Evolutionary conservation across 1,140 invertebrate species (phyloP).

Genomic region (Pseudachorutes palmiensis): DNA sequence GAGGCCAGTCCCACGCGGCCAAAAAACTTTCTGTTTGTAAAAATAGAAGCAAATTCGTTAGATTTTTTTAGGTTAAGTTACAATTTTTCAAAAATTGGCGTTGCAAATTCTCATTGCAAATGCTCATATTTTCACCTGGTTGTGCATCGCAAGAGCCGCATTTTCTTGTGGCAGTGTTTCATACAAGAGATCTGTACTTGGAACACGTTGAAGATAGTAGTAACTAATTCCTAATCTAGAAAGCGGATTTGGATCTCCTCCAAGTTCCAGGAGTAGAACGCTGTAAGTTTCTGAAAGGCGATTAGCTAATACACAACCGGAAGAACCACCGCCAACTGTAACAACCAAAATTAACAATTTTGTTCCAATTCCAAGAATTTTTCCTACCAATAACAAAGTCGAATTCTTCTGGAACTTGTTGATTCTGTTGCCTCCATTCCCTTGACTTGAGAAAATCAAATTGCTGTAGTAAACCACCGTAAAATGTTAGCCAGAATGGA

Average conservation of each 20-base stretch:
- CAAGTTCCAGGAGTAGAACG: slow-evolving; percentile 8
- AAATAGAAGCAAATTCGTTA: neutral
- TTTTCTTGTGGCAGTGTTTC: slow-evolving; percentile 15
- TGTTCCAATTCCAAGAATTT: neutral
- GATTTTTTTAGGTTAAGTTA: neutral
- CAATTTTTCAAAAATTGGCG: neutral
- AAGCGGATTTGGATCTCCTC: slow-evolving; percentile 1
- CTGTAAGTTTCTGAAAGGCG: slow-evolving; percentile 3
- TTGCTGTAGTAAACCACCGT: neutral
- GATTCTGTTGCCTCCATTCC: slow-evolving; percentile 3
- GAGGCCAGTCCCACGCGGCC: slow-evolving; percentile 3
- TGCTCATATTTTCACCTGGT: no score
- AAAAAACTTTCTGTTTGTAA: neutral
- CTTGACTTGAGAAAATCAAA: neutral
- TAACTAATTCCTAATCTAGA: neutral
- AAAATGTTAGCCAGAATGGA: slow-evolving; percentile 2
- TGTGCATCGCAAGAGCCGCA: neutral
- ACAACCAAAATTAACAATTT: neutral
- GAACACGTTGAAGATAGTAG: neutral
- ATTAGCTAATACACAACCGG: slow-evolving; percentile 1
- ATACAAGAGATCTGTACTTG: slow-evolving; percentile 3
- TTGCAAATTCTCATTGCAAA: no score
- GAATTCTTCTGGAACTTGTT: slow-evolving; percentile 11
- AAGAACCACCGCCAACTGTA: slow-evolving; percentile 14
- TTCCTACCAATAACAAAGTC: slow-evolving; percentile 14